These are phyloP conservation scores for Thymelicus acteon DNA, from an alignment of 2,888 invertebrate genomes.

Conservation along the genomic window DNA sequence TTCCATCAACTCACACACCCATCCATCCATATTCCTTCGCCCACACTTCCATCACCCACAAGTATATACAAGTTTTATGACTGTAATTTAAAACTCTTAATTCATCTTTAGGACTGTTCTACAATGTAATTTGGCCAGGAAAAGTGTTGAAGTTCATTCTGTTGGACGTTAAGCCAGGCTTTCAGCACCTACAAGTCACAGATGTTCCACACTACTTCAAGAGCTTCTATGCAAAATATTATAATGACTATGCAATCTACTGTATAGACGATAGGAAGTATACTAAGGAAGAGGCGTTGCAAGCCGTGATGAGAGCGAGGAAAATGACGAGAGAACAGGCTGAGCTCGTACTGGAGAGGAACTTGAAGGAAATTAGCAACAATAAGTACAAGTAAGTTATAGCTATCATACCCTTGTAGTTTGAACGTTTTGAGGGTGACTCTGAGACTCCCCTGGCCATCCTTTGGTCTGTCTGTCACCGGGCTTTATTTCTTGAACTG, in stretches of 20 bases:
- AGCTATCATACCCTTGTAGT: too few relatives aligned
- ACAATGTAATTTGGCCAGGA: constrained; percentile 73
- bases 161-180: constrained; percentile 59
- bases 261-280: constrained; percentile 49
- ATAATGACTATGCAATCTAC: constrained; percentile 57
- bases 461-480: too few relatives aligned
- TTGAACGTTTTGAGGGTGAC: too few relatives aligned
- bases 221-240: constrained; percentile 61
- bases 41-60: too few relatives aligned
- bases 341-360: constrained; percentile 73
- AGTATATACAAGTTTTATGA: too few relatives aligned
- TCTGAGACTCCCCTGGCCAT: too few relatives aligned
- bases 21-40: too few relatives aligned
- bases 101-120: constrained; percentile 62
- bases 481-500: too few relatives aligned
- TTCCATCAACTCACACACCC: too few relatives aligned
- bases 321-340: constrained; percentile 73
- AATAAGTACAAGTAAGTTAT: constrained; percentile 68
- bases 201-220: constrained; percentile 58
- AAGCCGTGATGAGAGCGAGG: constrained; percentile 73
- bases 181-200: constrained; percentile 53
- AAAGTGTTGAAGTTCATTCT: constrained; percentile 72
- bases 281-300: constrained; percentile 59
- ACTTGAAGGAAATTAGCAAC: constrained; percentile 64
- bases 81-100: too few relatives aligned